phyloP scores from a whole-genome alignment of 2,113 vertebrate species.

The Emydura subglobosa region DNA sequence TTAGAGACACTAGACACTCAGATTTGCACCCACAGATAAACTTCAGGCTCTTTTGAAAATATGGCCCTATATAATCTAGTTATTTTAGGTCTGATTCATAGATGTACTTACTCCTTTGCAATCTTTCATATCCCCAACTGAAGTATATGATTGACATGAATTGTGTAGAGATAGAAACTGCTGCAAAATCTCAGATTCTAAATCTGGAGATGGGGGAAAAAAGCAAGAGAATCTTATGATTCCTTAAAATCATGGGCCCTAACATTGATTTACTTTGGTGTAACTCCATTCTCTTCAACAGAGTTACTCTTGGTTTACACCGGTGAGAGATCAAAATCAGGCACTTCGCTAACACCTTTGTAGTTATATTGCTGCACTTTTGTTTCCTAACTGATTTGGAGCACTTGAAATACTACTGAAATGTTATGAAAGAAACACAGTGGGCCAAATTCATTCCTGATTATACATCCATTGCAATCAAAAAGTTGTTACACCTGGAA shows the following conservation, averaged over 20 bases:
- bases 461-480: not conserved
- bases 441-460: not conserved
- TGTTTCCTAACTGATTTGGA: not conserved
- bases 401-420: conserved; percentile 24
- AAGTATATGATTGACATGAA: rapidly evolving
- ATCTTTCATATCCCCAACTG: not conserved
- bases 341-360: not conserved
- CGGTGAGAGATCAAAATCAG: not conserved
- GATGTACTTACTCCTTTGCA: not conserved
- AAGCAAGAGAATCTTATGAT: not conserved
- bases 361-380: rapidly evolving
- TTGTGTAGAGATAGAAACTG: not conserved
- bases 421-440: conserved; percentile 6
- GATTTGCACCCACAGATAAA: not conserved
- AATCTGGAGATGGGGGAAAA: not conserved
- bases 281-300: not conserved
- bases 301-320: not conserved
- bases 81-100: rapidly evolving
- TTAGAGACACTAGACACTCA: not conserved
- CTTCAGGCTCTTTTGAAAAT: not conserved
- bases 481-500: not conserved
- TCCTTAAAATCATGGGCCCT: not conserved
- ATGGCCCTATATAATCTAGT: not conserved
- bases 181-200: not conserved
- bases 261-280: not conserved